phyloP scores from a whole-genome alignment of 2,113 vertebrate species.

The Oreochromis tanganicae region DNA sequence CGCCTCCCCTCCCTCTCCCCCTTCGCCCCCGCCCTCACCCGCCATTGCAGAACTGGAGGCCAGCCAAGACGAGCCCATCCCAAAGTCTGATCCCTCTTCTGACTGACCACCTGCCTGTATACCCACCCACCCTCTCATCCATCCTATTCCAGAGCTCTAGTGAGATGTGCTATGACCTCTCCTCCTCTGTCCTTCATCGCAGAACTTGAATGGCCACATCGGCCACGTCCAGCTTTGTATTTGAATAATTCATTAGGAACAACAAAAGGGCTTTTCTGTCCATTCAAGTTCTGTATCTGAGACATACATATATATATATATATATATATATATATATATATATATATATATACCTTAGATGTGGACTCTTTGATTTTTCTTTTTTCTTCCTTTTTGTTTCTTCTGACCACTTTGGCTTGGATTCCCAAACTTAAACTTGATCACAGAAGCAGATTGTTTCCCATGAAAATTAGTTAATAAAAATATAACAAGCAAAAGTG shows the following conservation, averaged over 20 bases:
- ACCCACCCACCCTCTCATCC: not conserved
- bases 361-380: not conserved
- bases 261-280: conserved; percentile 20
- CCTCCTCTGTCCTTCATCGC: conserved; percentile 21
- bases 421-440: not conserved
- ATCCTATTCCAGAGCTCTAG: conserved; percentile 5
- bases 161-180: conserved; percentile 16
- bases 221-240: not conserved
- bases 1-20: conserved; percentile 59
- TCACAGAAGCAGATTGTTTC: conserved; percentile 4
- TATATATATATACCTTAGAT: not conserved
- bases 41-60: conserved; percentile 53
- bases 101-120: conserved; percentile 42
- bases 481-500: not conserved
- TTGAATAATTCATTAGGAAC: not conserved
- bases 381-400: not conserved
- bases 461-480: not conserved
- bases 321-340: not conserved
- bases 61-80: conserved; percentile 33
- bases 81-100: conserved; percentile 51
- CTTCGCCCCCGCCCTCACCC: conserved; percentile 62
- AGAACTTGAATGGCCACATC: conserved; percentile 41
- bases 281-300: conserved; percentile 42
- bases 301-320: not conserved
- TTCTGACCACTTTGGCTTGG: conserved; percentile 1